A percentile compares a stretch with the other conserved stretches of the same genome.
Evolutionary conservation across 2,113 vertebrate genomes (phyloP).

Genomic region (Aptenodytes patagonicus): DNA sequence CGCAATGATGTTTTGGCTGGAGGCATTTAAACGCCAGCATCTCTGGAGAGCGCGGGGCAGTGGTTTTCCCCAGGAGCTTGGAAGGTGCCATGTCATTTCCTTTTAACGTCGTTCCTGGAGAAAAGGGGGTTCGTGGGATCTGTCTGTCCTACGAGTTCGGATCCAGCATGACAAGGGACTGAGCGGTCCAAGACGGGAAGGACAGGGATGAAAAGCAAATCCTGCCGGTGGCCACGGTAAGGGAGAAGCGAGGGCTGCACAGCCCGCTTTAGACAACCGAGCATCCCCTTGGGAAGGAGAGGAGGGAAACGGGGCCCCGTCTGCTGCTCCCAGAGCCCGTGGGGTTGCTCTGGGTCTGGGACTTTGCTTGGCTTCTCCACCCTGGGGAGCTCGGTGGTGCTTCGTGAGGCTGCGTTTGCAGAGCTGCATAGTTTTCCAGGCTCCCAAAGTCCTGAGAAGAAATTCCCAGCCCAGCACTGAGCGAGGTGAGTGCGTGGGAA

Average conservation of each 20-base stretch:
- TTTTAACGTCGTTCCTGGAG: not conserved
- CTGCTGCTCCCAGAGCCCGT: not conserved
- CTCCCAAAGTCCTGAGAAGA: not conserved
- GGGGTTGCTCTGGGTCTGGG: not conserved
- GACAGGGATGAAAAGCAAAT: not conserved
- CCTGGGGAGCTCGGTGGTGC: not conserved
- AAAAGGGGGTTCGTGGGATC: not conserved
- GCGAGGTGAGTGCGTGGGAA: rapidly evolving
- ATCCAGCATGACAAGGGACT: rapidly evolving
- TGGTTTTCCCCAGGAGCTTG: not conserved
- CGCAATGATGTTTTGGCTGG: not conserved
- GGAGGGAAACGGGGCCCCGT: not conserved
- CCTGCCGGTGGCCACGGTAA: rapidly evolving
- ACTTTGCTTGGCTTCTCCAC: not conserved
- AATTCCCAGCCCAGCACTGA: not conserved
- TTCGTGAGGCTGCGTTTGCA: not conserved
- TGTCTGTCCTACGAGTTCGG: rapidly evolving
- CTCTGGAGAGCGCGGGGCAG: not conserved
- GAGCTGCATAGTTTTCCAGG: not conserved
- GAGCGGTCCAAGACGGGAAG: not conserved
- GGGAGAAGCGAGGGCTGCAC: not conserved
- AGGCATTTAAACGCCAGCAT: not conserved
- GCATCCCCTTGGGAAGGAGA: not conserved
- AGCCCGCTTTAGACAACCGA: rapidly evolving
- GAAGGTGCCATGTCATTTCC: not conserved